phyloP scores from a whole-genome alignment of 2,113 vertebrate species.

The Carassius carassius region DNA sequence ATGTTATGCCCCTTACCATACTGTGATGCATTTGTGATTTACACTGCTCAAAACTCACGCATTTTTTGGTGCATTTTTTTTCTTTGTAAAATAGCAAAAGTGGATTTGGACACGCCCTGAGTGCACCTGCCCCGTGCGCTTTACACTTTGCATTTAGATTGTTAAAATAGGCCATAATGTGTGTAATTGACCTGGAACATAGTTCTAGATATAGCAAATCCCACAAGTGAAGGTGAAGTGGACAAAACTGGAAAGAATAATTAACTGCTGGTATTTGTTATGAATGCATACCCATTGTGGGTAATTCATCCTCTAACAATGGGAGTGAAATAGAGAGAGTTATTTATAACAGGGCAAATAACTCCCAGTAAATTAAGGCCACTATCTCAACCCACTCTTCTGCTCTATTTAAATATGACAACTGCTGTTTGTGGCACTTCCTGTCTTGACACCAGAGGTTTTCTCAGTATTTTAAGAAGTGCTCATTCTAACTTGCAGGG shows the following conservation, averaged over 20 bases:
- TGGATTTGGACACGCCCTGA: too few relatives aligned
- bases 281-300: conserved; percentile 61
- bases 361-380: conserved; percentile 5
- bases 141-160: too few relatives aligned
- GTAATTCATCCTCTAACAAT: conserved; percentile 58
- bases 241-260: conserved; percentile 45
- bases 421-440: conserved; percentile 14
- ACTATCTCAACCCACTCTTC: conserved; percentile 14
- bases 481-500: not conserved
- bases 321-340: conserved; percentile 50
- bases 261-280: conserved; percentile 48
- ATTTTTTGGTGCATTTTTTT: too few relatives aligned
- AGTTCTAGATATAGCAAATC: conserved; percentile 52
- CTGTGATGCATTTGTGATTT: too few relatives aligned
- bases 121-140: too few relatives aligned
- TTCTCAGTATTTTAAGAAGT: conserved; percentile 25
- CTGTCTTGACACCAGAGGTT: conserved; percentile 44
- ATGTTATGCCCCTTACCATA: too few relatives aligned
- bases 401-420: not conserved
- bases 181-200: conserved; percentile 43
- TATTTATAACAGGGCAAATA: conserved; percentile 61
- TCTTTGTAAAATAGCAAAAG: too few relatives aligned
- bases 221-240: not conserved
- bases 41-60: too few relatives aligned
- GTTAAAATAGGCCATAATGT: not conserved